Base-by-base conservation (phyloP, 1,140 invertebrate species). In the Sitodiplosis mosellana region DNA sequence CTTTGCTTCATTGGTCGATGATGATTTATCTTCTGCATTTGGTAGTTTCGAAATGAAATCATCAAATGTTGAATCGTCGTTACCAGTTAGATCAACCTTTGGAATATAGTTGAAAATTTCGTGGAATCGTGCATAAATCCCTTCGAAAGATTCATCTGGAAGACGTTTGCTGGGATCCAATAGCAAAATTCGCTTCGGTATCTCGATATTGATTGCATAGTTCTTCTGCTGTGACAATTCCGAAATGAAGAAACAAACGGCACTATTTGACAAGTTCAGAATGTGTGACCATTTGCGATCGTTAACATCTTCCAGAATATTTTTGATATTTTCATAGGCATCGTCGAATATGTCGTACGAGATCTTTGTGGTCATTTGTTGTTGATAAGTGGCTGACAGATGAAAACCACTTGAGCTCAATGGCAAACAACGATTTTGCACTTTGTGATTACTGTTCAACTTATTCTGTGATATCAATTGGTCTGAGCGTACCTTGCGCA, bases 391-490 rank as follows among this genome's bases (percentile, higher is more conserved):
- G 2, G 55, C 60, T 27, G 66, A 74, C 1, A 76, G 55, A 48
- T 74, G 71, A 47, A 72, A 74, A 20, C 73, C 72, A 0, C 67
- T 67, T 17, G 68, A 69, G 33, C 68, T 71, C 54, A 75, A 63
- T 0, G 72, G 72, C 55, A 73, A 60, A 36, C 61, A 71, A 14
- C 66, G 66, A 10, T 48, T 44, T 11, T 3, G 60, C 61, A 46
- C 55, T 56, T 21, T 65, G 64, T 6, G 63, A 51, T 56, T 53
- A 50, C 60, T 54, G 15, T 65, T 66, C 11, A 53, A 58, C 49
- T 72, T 75, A 33, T 71, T 70, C 8, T 65, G 50, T 0, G 68
- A 67, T 0, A 80, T 68, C 60, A 83, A 69, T 18, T 73, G 69
- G 51, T 75, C 69, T 0, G 62, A 49, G 5, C 72, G 61, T 4